phyloP scores from a whole-genome alignment of 2,888 invertebrate genomes.

The Formica aserva region DNA sequence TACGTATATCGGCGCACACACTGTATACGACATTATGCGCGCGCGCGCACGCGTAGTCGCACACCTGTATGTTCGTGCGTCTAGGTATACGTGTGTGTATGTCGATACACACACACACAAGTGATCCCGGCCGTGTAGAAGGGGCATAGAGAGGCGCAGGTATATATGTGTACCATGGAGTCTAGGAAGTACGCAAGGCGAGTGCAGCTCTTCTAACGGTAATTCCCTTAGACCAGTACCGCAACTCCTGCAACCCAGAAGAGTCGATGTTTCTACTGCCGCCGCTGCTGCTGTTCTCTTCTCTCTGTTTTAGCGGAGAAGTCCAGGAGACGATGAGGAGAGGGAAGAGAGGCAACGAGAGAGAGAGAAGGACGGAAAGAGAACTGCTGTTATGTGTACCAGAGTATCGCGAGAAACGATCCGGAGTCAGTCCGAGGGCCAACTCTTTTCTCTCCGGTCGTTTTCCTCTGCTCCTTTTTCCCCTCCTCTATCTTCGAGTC shows the following conservation, averaged over 20 bases:
- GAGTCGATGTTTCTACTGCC: slow-evolving; percentile 70
- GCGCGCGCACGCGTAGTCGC: not conserved
- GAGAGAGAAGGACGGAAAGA: not conserved
- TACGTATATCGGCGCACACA: slow-evolving; percentile 25
- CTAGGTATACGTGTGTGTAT: not conserved
- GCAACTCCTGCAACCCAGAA: slow-evolving; percentile 80
- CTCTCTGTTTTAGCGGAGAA: slow-evolving; percentile 66
- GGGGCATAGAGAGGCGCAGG: slow-evolving; percentile 50
- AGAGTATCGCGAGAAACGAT: slow-evolving; percentile 72
- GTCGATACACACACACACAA: slow-evolving; percentile 20
- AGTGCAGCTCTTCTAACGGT: slow-evolving; percentile 84
- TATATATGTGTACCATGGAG: slow-evolving; percentile 72
- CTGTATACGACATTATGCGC: slow-evolving; percentile 33
- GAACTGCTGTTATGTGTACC: slow-evolving; percentile 36
- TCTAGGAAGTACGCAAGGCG: slow-evolving; percentile 80
- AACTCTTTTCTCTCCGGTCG: slow-evolving; percentile 34
- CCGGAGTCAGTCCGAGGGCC: slow-evolving; percentile 72
- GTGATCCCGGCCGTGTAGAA: slow-evolving; percentile 32
- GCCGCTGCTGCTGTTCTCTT: slow-evolving; percentile 67
- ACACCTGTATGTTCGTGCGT: not conserved
- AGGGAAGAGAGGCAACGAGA: not conserved
- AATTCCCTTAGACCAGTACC: slow-evolving; percentile 84
- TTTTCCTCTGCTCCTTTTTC: slow-evolving; percentile 22
- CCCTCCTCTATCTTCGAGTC: not conserved
- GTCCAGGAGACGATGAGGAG: slow-evolving; percentile 21